A percentile compares a stretch with the other conserved stretches of the same genome.
phyloP scores from a whole-genome alignment of 92 coral and sea anemone species.

The Anthopleura xanthogrammica region DNA sequence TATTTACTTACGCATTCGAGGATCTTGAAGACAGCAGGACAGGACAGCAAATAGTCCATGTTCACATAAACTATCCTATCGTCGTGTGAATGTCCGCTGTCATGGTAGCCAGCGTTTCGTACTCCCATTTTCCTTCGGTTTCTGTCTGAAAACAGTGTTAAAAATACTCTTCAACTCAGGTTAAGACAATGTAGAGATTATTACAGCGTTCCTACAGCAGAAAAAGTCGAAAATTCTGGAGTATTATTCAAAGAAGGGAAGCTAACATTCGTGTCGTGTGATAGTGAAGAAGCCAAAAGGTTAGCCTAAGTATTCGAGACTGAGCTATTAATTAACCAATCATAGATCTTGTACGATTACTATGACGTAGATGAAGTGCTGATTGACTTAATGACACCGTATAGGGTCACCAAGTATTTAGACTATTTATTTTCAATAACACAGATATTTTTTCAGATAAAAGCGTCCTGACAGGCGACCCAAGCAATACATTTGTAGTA shows the following conservation, averaged over 20 bases:
- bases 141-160: neutral
- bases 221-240: neutral
- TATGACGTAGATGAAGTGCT: neutral
- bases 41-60: slow-evolving; percentile 37
- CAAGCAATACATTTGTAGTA: too few relatives aligned
- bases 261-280: neutral
- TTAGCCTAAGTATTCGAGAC: neutral
- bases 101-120: slow-evolving; percentile 21
- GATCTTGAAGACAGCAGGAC: slow-evolving; percentile 37
- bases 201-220: neutral
- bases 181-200: neutral
- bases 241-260: neutral
- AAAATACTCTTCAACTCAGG: neutral
- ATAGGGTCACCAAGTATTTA: neutral
- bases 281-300: neutral
- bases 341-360: neutral
- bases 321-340: neutral
- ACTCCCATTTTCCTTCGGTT: slow-evolving; percentile 10
- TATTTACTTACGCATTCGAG: slow-evolving; percentile 46
- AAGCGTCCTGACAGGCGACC: neutral
- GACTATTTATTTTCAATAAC: neutral
- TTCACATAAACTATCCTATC: slow-evolving; percentile 33
- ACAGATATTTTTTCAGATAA: neutral
- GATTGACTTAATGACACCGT: neutral
- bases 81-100: slow-evolving; percentile 12